These are phyloP conservation scores for Zeuzera pyrina DNA, from an alignment of 2,888 invertebrate genomes.

Conservation along the genomic window DNA sequence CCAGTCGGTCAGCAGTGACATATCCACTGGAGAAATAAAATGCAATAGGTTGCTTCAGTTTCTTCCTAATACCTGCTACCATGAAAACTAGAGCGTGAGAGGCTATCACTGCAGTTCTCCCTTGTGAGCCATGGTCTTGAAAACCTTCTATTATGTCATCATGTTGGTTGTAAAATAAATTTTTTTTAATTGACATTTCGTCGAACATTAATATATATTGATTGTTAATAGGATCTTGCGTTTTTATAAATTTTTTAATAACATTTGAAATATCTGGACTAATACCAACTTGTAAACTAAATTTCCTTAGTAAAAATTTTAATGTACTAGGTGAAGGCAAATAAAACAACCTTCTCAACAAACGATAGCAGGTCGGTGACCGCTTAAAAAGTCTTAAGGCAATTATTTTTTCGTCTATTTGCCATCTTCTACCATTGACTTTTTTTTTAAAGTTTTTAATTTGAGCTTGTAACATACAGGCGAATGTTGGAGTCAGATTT, in stretches of 20 bases:
- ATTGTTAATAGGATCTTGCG: slow-evolving; percentile 1
- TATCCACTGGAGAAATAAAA: slow-evolving; percentile 9
- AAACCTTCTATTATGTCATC: slow-evolving; percentile 2
- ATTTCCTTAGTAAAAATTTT: not conserved
- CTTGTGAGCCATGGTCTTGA: slow-evolving; percentile 3
- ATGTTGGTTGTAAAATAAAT: slow-evolving; percentile 1
- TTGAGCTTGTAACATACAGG: slow-evolving; percentile 4
- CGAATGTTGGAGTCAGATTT: not conserved
- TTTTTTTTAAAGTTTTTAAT: slow-evolving; percentile 4
- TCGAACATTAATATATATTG: slow-evolving; percentile 4
- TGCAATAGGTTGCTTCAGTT: slow-evolving; percentile 10
- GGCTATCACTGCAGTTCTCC: slow-evolving; percentile 2
- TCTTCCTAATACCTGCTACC: slow-evolving; percentile 8
- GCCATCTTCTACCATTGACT: slow-evolving; percentile 3
- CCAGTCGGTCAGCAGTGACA: slow-evolving; percentile 9
- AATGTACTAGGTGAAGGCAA: not conserved
- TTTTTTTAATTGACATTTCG: slow-evolving; percentile 5
- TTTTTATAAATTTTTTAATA: not conserved
- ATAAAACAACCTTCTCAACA: not conserved
- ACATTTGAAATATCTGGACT: not conserved
- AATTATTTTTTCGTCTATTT: slow-evolving; percentile 3
- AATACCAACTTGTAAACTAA: not conserved
- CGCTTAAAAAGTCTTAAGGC: slow-evolving; percentile 3
- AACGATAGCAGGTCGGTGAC: slow-evolving; percentile 1
- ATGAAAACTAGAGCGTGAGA: slow-evolving; percentile 1